phyloP scores from a whole-genome alignment of 2,888 invertebrate species.

The Glyphotaelius pellucidus region DNA sequence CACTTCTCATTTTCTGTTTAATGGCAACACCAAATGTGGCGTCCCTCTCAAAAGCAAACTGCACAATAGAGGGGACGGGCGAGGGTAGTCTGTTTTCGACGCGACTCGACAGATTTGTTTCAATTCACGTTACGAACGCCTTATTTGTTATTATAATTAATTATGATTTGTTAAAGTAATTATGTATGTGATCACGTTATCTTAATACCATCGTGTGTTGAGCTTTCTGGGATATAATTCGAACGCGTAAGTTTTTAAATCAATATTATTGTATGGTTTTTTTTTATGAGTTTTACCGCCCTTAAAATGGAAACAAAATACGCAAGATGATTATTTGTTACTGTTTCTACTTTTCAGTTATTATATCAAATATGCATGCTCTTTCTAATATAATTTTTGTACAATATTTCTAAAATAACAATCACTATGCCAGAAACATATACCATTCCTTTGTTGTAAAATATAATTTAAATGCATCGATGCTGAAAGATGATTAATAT shows the following conservation, averaged over 20 bases:
- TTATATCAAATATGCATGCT: not conserved
- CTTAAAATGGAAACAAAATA: not conserved
- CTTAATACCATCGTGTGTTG: not conserved
- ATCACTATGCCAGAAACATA: not conserved
- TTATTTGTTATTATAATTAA: not conserved
- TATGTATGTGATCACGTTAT: not conserved
- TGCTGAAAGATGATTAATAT: not conserved
- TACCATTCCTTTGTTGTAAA: not conserved
- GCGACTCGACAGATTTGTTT: not conserved
- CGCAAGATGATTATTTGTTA: not conserved
- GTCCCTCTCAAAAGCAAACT: constrained; percentile 29
- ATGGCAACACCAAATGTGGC: constrained; percentile 33
- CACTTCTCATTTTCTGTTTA: not conserved
- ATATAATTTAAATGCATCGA: not conserved
- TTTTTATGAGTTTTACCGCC: not conserved
- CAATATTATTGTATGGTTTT: not conserved
- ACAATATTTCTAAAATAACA: not conserved
- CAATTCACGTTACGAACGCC: not conserved
- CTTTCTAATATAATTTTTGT: not conserved
- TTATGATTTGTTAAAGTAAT: too few relatives aligned
- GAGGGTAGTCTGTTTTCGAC: not conserved
- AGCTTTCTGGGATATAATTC: not conserved
- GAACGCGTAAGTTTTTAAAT: not conserved
- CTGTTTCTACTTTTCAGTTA: not conserved
- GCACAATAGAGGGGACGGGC: not conserved